These are phyloP conservation scores for Quiscalus mexicanus DNA, from an alignment of 2,113 vertebrate genomes.

Conservation along the genomic window DNA sequence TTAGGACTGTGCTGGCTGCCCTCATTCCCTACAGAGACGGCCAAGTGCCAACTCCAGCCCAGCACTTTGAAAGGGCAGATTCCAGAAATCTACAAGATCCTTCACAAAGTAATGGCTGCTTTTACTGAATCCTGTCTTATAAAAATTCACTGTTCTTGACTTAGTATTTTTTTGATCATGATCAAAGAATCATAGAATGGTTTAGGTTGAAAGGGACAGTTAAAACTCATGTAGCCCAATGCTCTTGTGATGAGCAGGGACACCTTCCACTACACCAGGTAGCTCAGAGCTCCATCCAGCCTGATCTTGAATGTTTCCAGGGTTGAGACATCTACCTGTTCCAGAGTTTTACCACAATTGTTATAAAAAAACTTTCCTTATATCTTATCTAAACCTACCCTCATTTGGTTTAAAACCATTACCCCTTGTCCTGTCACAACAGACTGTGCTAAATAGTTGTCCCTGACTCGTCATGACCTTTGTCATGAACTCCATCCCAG, in stretches of 20 bases:
- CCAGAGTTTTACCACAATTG: background rate
- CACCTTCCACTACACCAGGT: background rate
- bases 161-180: background rate
- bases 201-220: background rate
- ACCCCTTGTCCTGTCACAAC: background rate
- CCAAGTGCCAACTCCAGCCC: background rate
- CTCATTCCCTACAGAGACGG: rapidly evolving
- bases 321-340: background rate
- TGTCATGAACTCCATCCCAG: background rate
- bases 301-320: background rate
- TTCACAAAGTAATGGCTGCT: background rate
- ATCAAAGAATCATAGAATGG: background rate
- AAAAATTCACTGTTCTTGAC: background rate
- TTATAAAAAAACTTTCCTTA: background rate
- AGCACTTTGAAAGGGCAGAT: background rate
- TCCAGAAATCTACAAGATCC: background rate
- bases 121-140: background rate
- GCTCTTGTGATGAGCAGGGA: background rate
- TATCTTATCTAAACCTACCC: background rate
- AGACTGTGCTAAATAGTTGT: background rate
- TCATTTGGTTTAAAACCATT: background rate
- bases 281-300: background rate
- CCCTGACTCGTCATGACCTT: background rate
- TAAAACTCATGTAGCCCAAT: background rate
- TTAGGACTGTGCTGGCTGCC: background rate